These are phyloP conservation scores for Thecocarcelia acutangulata DNA, from an alignment of 2,888 invertebrate species.

Conservation along the genomic window DNA sequence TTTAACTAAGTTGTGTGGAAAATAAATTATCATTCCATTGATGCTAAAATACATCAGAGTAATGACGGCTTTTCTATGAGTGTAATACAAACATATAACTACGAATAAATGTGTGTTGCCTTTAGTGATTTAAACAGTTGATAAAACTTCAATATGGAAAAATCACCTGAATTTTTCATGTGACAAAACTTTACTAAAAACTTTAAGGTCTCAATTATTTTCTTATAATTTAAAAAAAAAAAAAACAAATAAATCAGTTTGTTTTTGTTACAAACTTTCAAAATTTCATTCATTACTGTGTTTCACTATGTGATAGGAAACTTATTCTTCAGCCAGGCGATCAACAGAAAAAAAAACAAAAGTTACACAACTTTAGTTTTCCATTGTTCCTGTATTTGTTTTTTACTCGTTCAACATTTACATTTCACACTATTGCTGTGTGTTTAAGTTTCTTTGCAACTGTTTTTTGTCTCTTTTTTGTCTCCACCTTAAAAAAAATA, in stretches of 20 bases:
- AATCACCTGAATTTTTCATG: too few relatives aligned
- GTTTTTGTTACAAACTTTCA: slow-evolving; percentile 15
- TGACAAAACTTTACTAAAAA: too few relatives aligned
- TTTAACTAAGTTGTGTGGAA: too few relatives aligned
- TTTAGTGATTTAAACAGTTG: too few relatives aligned
- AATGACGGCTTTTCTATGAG: too few relatives aligned
- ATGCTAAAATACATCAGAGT: too few relatives aligned
- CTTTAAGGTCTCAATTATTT: background rate
- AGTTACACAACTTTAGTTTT: slow-evolving; percentile 28
- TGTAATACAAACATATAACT: too few relatives aligned
- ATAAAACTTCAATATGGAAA: too few relatives aligned
- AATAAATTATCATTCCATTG: too few relatives aligned
- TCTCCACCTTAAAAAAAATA: slow-evolving; percentile 14
- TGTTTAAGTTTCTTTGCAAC: slow-evolving; percentile 36
- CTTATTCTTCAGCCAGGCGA: slow-evolving; percentile 18
- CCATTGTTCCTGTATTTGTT: slow-evolving; percentile 47
- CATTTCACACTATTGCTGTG: slow-evolving; percentile 59
- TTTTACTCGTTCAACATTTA: slow-evolving; percentile 48
- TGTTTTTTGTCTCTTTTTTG: background rate
- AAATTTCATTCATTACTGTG: slow-evolving; percentile 7
- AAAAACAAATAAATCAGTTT: slow-evolving; percentile 6
- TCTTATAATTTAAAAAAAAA: background rate
- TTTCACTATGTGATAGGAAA: slow-evolving; percentile 20
- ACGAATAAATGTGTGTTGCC: too few relatives aligned
- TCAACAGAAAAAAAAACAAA: slow-evolving; percentile 26